Conservation (phyloP, 2,888 invertebrate species). For the Resseliella maxima region DNA sequence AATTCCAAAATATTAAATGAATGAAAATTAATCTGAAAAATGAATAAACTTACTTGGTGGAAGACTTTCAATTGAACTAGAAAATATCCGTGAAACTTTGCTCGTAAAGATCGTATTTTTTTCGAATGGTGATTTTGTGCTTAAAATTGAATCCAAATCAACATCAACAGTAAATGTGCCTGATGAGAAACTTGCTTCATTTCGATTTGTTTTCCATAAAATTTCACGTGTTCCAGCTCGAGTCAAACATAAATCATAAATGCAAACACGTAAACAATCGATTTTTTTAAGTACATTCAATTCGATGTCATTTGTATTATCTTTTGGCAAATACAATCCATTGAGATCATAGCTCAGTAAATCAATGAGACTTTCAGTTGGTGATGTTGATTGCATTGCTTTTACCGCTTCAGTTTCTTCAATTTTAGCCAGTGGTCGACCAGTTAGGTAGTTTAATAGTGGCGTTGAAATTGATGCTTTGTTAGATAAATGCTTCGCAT, state of each 20-base stretch:
- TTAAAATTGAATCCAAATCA: neutral
- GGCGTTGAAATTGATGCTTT: neutral
- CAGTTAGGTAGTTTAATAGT: slow-evolving; percentile 64
- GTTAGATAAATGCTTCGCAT: neutral
- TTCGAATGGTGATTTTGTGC: neutral
- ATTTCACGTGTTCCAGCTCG: slow-evolving; percentile 35
- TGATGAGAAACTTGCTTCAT: neutral
- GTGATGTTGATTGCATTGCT: slow-evolving; percentile 66
- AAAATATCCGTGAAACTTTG: neutral
- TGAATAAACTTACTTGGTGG: neutral
- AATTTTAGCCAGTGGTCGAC: slow-evolving; percentile 65
- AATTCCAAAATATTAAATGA: too few species aligned
- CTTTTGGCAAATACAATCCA: neutral
- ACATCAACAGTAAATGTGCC: slow-evolving; percentile 11
- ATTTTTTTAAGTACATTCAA: neutral
- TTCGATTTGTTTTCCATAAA: slow-evolving; percentile 14
- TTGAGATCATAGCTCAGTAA: neutral
- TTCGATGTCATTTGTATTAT: neutral
- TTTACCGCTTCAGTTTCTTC: slow-evolving; percentile 67
- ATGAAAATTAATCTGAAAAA: neutral
- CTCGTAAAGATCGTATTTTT: neutral
- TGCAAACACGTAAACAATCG: neutral
- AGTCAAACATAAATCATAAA: neutral
- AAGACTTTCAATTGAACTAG: neutral
- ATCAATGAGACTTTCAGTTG: slow-evolving; percentile 62